These are phyloP conservation scores for Eubasilissa regina DNA, from an alignment of 1,140 invertebrate species.

Conservation along the genomic window DNA sequence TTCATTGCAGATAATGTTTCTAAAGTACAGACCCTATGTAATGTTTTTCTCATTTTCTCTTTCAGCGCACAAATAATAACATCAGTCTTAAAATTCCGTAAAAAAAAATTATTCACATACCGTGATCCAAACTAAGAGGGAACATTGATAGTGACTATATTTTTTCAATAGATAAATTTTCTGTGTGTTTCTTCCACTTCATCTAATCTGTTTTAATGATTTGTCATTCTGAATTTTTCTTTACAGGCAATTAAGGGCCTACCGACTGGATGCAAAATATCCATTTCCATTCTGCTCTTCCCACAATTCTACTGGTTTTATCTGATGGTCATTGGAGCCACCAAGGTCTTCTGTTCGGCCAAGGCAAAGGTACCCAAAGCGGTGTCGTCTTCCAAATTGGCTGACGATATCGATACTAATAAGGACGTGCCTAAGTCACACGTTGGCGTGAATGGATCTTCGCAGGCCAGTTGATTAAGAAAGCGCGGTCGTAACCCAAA, in stretches of 20 bases:
- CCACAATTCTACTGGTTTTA: conserved; percentile 83
- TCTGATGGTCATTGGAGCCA: conserved; percentile 77
- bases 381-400: not conserved
- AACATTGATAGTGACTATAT: no score
- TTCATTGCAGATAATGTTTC: no score
- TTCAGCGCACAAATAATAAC: no score
- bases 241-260: conserved; percentile 72
- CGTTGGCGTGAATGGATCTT: conserved; percentile 27
- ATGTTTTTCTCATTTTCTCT: no score
- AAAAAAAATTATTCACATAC: no score
- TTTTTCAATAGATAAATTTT: no score
- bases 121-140: no score
- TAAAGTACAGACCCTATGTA: no score
- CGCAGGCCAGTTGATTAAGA: conserved; percentile 56
- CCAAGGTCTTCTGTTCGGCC: conserved; percentile 69
- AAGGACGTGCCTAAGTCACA: not conserved
- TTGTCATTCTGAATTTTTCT: not conserved
- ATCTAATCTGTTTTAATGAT: no score
- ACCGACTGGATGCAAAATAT: conserved; percentile 77
- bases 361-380: conserved; percentile 20
- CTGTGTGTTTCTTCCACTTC: no score
- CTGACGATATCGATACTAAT: no score
- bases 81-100: no score
- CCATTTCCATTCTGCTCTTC: conserved; percentile 76
- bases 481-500: conserved; percentile 38